These are phyloP conservation scores for Trachymyrmex cornetzi DNA, from an alignment of 1,140 invertebrate species.

Conservation along the genomic window DNA sequence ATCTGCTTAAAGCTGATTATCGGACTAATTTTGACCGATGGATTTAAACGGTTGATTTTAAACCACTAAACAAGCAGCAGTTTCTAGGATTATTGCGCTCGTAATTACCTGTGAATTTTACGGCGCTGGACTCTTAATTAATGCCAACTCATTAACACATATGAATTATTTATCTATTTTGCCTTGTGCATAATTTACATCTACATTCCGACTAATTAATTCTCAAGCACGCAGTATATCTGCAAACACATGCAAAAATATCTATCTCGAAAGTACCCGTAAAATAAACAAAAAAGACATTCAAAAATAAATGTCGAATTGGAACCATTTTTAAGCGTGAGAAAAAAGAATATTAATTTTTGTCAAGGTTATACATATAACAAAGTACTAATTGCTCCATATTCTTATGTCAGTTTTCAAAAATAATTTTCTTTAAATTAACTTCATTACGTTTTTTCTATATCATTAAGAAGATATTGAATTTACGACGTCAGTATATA, in stretches of 20 bases:
- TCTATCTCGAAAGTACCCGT: background rate
- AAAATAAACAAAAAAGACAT: background rate
- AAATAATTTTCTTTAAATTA: background rate
- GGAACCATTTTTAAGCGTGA: background rate
- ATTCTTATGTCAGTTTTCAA: background rate
- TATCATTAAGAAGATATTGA: background rate
- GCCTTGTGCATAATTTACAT: constrained; percentile 51
- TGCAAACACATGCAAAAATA: constrained; percentile 25
- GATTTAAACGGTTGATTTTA: constrained; percentile 38
- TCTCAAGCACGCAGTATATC: constrained; percentile 10
- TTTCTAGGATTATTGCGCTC: constrained; percentile 45
- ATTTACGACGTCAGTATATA: background rate
- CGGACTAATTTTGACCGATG: constrained; percentile 1
- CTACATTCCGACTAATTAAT: constrained; percentile 42
- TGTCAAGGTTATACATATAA: too few species aligned
- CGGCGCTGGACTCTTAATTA: constrained; percentile 32
- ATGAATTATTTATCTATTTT: constrained; percentile 62
- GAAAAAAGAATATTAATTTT: background rate
- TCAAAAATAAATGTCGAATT: background rate
- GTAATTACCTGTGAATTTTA: constrained; percentile 50
- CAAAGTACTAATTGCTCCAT: background rate
- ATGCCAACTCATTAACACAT: constrained; percentile 51
- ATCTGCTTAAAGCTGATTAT: constrained; percentile 8
- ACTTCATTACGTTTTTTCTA: background rate
- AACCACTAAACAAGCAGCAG: constrained; percentile 20